Conservation (phyloP, 2,113 vertebrate species). For the Austrofundulus limnaeus region DNA sequence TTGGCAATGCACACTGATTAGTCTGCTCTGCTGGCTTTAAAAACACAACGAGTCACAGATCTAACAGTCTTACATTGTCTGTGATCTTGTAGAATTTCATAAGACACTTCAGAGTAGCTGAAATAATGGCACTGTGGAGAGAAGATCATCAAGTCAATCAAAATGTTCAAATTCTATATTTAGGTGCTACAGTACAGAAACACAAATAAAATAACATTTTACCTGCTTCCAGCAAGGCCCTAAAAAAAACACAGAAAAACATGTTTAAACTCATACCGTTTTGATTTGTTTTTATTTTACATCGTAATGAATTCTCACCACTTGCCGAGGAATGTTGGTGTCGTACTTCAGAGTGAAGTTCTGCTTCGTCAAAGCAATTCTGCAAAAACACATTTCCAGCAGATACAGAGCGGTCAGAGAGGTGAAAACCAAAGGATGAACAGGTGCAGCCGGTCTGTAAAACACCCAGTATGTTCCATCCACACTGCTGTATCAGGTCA, state of each 20-base stretch:
- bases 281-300: not conserved
- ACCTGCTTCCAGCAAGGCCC: slow-evolving; percentile 87
- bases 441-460: no score
- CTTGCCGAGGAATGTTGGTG: slow-evolving; percentile 85
- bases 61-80: slow-evolving; percentile 69
- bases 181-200: fast-evolving
- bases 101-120: slow-evolving; percentile 82
- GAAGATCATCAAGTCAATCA: not conserved
- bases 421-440: not conserved
- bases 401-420: not conserved
- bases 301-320: slow-evolving; percentile 69
- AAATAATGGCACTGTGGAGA: slow-evolving; percentile 80
- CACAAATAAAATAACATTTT: not conserved
- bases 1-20: no score
- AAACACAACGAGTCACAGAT: not conserved
- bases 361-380: slow-evolving; percentile 83
- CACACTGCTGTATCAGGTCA: no score
- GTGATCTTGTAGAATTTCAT: slow-evolving; percentile 86
- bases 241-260: slow-evolving; percentile 45
- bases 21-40: not conserved
- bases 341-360: slow-evolving; percentile 87
- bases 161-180: not conserved
- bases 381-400: slow-evolving; percentile 36
- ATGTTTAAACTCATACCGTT: not conserved
- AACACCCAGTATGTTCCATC: no score